These are phyloP conservation scores for Caenorhabditis macrosperma DNA, from an alignment of 2,888 invertebrate genomes.

Conservation along the genomic window DNA sequence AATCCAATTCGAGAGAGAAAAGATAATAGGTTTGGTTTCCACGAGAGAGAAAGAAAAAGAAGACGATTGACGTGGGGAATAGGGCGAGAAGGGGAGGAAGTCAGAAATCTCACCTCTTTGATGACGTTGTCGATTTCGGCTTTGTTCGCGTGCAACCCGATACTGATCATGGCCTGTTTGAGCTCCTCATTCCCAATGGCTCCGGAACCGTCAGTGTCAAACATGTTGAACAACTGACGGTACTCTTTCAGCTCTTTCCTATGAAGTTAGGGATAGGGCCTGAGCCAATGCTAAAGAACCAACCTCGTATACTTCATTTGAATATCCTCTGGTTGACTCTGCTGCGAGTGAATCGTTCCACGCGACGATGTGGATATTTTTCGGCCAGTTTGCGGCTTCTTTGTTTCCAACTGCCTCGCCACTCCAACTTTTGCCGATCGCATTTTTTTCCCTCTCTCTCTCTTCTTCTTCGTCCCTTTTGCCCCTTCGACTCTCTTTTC, in stretches of 20 bases:
- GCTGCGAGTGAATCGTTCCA: slow-evolving; percentile 62
- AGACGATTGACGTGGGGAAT: neutral
- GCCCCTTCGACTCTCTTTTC: slow-evolving; percentile 12
- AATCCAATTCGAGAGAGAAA: neutral
- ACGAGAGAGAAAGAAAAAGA: neutral
- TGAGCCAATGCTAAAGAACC: neutral
- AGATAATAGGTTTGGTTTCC: neutral
- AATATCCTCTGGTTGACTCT: slow-evolving; percentile 63
- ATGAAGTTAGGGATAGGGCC: slow-evolving; percentile 60
- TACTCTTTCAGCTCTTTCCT: slow-evolving; percentile 78
- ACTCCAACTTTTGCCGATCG: slow-evolving; percentile 70
- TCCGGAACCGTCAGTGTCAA: slow-evolving; percentile 80
- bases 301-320: slow-evolving; percentile 69
- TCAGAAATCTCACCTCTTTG: slow-evolving; percentile 71
- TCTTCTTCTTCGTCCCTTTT: too few relatives aligned
- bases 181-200: slow-evolving; percentile 80
- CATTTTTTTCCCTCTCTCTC: slow-evolving; percentile 49
- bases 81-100: slow-evolving; percentile 5
- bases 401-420: slow-evolving; percentile 67
- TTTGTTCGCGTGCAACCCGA: slow-evolving; percentile 78
- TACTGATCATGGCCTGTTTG: slow-evolving; percentile 79
- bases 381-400: slow-evolving; percentile 62
- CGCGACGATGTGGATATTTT: slow-evolving; percentile 68
- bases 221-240: slow-evolving; percentile 79
- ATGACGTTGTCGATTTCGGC: slow-evolving; percentile 79